phyloP scores from a whole-genome alignment of 2,113 vertebrate species.

The Macaca mulatta region DNA sequence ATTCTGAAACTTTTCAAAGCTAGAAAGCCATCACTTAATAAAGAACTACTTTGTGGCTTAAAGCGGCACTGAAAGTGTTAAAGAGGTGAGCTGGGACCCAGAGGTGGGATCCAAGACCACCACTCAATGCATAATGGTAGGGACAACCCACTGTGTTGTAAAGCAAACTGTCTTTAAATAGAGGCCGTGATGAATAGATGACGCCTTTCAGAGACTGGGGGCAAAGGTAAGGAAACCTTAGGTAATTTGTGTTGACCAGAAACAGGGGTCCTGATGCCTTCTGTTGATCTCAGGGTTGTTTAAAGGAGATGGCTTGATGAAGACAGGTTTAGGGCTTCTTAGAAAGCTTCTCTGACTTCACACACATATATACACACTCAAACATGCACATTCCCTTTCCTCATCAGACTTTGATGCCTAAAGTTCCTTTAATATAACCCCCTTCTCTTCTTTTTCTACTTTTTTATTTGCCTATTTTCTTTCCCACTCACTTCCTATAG shows the following conservation, averaged over 20 bases:
- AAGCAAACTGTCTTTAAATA: not conserved
- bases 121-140: not conserved
- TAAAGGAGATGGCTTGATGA: not conserved
- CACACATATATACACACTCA: too few species aligned
- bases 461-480: not conserved
- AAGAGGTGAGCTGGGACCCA: not conserved
- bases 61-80: not conserved
- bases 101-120: not conserved
- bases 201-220: not conserved
- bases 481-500: not conserved
- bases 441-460: not conserved
- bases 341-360: not conserved
- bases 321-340: not conserved
- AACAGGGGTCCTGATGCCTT: not conserved
- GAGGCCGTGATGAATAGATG: not conserved
- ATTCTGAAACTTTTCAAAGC: not conserved
- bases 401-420: not conserved
- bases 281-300: not conserved
- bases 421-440: not conserved
- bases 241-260: not conserved
- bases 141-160: not conserved
- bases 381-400: accelerated
- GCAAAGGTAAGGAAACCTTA: not conserved
- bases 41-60: not conserved
- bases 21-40: not conserved